Evolutionary conservation across 2,888 invertebrate genomes (phyloP), one percentile per base, ranked within the genome.

Genomic region (Melanostoma scalare): DNA sequence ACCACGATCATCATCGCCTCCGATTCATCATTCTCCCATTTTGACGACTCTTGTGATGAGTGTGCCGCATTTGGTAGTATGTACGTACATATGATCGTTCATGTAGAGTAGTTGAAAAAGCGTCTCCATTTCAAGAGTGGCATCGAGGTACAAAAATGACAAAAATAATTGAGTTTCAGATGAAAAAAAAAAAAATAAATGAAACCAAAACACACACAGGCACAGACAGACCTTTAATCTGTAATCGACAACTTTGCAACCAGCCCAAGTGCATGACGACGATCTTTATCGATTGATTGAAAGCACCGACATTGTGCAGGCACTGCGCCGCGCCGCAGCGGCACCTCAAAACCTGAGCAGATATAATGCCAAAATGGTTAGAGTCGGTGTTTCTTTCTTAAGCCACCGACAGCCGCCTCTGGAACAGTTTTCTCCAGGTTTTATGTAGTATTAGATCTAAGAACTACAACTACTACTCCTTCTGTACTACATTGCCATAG

Each of bases 251-350:
- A 76, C 35, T 69, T 61, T 69, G 52, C 81, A 76, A 63, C 61
- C 71, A 77, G 77, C 76, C 81, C 82, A 84, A 84, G 79, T 78
- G 74, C 74, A 74, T 58, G 60, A 48, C 60, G 84, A 84, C 60
- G 84, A 84, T 84, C 79, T 75, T 74, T 84, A 84, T 84, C 84
- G 61, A 67, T 74, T 84, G 84, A 79, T 84, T 84, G 84, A 84
- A 79, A 71, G 74, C 74, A 73, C 84, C 84, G 84, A 84, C 84
- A 71, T 48, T 63, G 48, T 8, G 9, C 9, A 6, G 8, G 0
- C 8, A 8, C 33, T 31, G 20, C 31, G 44, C 69, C 9, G 53
- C 55, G 63, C 65, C 50, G 31, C 55, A 56, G 75, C 84, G 79
- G 78, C 84, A 84, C 79, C 74, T 79, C 65, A 74, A 84, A 74